Evolutionary conservation across 2,113 vertebrate species (phyloP).

Genomic region (Ciconia stormi): DNA sequence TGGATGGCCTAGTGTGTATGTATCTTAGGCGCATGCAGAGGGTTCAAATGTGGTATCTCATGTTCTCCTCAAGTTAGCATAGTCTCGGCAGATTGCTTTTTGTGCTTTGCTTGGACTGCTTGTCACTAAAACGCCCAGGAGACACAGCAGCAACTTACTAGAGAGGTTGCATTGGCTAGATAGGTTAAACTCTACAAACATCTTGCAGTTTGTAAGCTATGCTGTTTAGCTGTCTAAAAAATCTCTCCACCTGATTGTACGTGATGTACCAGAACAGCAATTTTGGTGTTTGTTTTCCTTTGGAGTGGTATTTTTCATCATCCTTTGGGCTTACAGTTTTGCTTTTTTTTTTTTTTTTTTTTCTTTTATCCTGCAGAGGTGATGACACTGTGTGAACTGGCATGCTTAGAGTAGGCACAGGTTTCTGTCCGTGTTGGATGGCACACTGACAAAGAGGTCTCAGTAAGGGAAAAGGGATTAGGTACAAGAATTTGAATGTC

Average conservation of each 20-base stretch:
- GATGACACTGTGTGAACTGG: background rate
- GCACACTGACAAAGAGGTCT: background rate
- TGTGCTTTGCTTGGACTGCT: background rate
- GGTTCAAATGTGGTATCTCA: background rate
- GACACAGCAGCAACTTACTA: background rate
- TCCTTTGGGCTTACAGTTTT: background rate
- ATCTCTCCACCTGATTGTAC: background rate
- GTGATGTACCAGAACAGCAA: background rate
- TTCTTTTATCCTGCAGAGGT: background rate
- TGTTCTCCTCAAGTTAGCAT: background rate
- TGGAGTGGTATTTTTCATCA: background rate
- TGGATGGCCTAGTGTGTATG: background rate
- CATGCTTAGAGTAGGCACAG: background rate
- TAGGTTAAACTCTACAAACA: background rate
- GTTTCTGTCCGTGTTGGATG: background rate
- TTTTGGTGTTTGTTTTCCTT: background rate
- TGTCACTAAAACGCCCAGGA: background rate
- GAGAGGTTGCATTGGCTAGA: background rate
- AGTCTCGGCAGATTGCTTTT: accelerated
- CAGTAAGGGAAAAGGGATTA: background rate
- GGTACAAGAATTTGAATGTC: background rate
- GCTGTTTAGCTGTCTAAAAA: background rate
- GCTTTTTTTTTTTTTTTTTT: background rate
- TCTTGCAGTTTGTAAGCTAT: background rate
- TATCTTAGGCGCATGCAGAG: background rate